A percentile compares a stretch with the other conserved stretches of the same genome.
These are phyloP conservation scores for Andrena bicolor DNA, from an alignment of 2,888 invertebrate species.

Conservation along the genomic window DNA sequence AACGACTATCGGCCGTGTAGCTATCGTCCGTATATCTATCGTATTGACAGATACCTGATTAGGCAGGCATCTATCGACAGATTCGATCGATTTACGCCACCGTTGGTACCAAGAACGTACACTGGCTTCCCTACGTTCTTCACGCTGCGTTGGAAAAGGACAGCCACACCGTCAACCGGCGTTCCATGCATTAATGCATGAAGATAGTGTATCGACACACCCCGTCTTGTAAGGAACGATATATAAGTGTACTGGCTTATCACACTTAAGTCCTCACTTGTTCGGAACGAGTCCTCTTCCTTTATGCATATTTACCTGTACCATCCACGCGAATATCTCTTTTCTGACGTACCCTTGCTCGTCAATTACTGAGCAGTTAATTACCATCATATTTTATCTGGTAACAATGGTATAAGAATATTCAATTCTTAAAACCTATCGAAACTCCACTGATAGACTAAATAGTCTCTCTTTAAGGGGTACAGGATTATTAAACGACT, in stretches of 20 bases:
- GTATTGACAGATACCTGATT: slow-evolving; percentile 56
- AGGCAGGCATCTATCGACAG: slow-evolving; percentile 47
- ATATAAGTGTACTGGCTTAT: slow-evolving; percentile 48
- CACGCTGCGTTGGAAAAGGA: slow-evolving; percentile 25
- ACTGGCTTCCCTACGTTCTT: slow-evolving; percentile 17
- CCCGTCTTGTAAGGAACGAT: slow-evolving; percentile 52
- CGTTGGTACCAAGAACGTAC: slow-evolving; percentile 32
- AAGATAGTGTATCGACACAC: slow-evolving; percentile 63
- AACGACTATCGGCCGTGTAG: slow-evolving; percentile 14
- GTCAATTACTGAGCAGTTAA: neutral
- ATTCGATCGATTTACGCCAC: slow-evolving; percentile 61
- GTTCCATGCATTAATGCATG: slow-evolving; percentile 72
- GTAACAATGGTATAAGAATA: neutral
- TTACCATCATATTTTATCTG: neutral
- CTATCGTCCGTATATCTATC: slow-evolving; percentile 41
- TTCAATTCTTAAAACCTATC: no score
- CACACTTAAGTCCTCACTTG: slow-evolving; percentile 52
- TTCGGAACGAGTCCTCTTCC: slow-evolving; percentile 23
- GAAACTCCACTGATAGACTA: no score
- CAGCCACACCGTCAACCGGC: slow-evolving; percentile 44
- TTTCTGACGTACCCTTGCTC: neutral
- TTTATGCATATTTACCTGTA: slow-evolving; percentile 18
- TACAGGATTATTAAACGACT: no score
- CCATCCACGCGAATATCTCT: slow-evolving; percentile 12
- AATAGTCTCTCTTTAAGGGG: no score